Conservation (phyloP, 2,888 invertebrate species). For the Tipula vernalis region DNA sequence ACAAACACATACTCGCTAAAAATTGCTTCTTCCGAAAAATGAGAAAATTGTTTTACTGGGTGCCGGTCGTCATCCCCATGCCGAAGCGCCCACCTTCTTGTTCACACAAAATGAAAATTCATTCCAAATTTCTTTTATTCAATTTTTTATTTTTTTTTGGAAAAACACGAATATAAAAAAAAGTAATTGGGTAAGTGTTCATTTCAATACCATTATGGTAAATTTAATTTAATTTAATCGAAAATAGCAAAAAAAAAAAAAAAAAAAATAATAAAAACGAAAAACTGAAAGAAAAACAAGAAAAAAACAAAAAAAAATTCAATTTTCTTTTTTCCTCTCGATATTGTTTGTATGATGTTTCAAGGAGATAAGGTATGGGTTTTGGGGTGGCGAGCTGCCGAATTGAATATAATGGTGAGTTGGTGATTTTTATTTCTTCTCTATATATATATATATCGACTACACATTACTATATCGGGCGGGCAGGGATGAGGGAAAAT, state of each 20-base stretch:
- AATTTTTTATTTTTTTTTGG: not conserved
- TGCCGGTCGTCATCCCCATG: not conserved
- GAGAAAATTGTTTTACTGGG: not conserved
- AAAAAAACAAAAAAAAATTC: not conserved
- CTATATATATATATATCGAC: not conserved
- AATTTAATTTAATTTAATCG: slow-evolving; percentile 11
- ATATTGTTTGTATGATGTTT: not conserved
- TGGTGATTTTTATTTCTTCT: not conserved
- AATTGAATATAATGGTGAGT: not conserved
- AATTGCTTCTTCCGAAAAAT: not conserved
- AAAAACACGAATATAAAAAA: not conserved
- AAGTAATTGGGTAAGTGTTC: slow-evolving; percentile 11
- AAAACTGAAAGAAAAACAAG: not conserved
- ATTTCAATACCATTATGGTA: slow-evolving; percentile 11
- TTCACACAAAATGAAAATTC: not conserved
- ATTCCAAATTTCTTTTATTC: slow-evolving; percentile 5
- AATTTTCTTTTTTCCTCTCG: not conserved
- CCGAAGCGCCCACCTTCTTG: not conserved
- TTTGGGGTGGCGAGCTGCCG: not conserved
- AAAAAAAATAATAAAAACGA: not conserved
- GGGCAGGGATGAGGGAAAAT: not conserved
- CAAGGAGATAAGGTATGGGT: not conserved
- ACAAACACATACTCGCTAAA: not conserved
- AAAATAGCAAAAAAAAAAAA: not conserved
- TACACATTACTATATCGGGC: not conserved